A percentile compares a stretch with the other conserved stretches of the same genome.
Conservation (phyloP, 2,113 vertebrate genomes). For the Mormoops blainvillei region DNA sequence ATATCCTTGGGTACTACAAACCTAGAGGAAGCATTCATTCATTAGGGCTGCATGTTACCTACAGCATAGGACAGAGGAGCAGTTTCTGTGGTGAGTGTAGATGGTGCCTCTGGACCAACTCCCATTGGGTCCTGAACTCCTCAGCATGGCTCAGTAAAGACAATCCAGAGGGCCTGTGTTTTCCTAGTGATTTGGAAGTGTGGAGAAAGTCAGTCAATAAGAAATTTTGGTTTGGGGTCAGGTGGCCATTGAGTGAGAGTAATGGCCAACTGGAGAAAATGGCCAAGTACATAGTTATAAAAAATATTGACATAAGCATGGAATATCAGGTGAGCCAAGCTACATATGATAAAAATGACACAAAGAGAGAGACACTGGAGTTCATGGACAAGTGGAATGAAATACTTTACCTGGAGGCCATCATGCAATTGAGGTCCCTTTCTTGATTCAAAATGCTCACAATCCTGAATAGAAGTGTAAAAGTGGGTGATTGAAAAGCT, state of each 20-base stretch:
- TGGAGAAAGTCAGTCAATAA: not conserved
- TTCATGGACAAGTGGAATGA: not conserved
- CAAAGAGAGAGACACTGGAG: not conserved
- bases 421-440: not conserved
- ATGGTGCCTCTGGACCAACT: not conserved
- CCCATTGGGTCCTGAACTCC: not conserved
- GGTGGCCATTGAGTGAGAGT: not conserved
- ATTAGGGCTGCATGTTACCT: not conserved
- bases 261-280: not conserved
- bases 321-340: not conserved
- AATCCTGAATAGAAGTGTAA: not conserved
- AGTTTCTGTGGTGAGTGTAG: not conserved
- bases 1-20: not conserved
- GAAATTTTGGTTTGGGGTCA: not conserved
- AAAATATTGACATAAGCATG: not conserved
- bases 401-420: not conserved
- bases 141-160: not conserved
- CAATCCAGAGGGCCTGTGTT: fast-evolving
- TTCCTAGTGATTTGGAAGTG: not conserved
- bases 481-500: not conserved
- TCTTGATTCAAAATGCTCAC: not conserved
- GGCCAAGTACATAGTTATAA: not conserved
- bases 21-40: not conserved
- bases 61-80: not conserved
- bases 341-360: fast-evolving